phyloP scores from a whole-genome alignment of 2,888 invertebrate species.

The Idaea aversata region DNA sequence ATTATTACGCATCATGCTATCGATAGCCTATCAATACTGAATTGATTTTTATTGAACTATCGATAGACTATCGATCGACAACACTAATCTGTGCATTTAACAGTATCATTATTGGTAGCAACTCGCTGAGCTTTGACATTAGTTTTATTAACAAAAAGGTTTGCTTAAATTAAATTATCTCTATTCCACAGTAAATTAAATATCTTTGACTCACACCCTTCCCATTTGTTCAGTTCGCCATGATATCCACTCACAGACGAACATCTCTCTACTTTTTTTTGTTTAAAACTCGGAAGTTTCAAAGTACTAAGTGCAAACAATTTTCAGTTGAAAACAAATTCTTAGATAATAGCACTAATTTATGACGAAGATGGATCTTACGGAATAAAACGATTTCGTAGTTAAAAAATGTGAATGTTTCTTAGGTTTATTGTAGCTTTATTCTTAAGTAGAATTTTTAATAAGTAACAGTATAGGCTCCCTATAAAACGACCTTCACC shows the following conservation, averaged over 20 bases:
- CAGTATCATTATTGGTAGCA: no score
- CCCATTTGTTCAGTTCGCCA: conserved; percentile 2
- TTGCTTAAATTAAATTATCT: background rate
- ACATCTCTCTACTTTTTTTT: conserved; percentile 11
- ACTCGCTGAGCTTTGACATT: background rate
- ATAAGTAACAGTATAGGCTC: no score
- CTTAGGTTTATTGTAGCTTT: no score
- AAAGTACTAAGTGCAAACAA: conserved; percentile 13
- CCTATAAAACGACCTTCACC: no score
- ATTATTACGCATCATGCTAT: no score
- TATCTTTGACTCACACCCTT: background rate
- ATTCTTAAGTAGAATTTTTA: no score
- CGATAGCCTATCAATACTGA: no score
- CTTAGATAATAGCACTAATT: background rate
- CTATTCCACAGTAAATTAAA: background rate
- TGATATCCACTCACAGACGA: conserved; percentile 2
- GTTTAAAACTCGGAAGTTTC: conserved; percentile 14
- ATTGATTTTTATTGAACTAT: no score
- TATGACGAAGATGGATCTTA: background rate
- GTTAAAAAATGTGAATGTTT: no score
- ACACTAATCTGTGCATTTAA: no score
- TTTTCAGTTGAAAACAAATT: background rate
- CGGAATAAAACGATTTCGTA: background rate
- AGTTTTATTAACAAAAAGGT: background rate
- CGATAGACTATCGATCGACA: no score